Evolutionary conservation across 2,797 vertebrate genomes (phyloP).

Genomic region (Aplochiton taeniatus): DNA sequence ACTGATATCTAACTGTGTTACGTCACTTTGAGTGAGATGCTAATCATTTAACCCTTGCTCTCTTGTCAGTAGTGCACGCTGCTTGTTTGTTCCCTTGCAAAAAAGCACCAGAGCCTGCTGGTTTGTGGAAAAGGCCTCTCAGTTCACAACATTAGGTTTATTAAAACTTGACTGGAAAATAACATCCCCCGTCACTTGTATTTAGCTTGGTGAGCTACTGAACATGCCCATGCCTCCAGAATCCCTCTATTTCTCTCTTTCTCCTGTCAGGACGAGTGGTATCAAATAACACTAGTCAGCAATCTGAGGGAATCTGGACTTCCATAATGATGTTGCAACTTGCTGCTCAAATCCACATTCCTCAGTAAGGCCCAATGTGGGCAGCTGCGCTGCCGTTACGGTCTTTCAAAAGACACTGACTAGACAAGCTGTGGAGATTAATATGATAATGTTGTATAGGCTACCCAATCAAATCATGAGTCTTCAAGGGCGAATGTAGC

Average conservation of each 20-base stretch:
- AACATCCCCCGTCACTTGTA: constrained; percentile 46
- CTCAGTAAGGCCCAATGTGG: constrained; percentile 1
- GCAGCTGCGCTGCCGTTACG: not conserved
- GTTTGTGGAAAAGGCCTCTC: too few relatives aligned
- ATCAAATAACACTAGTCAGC: constrained; percentile 31
- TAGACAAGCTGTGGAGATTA: too few relatives aligned
- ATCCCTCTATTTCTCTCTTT: constrained; percentile 18
- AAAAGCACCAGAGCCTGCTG: not conserved
- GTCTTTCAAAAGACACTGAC: too few relatives aligned
- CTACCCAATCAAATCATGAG: too few relatives aligned
- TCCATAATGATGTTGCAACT: constrained; percentile 27
- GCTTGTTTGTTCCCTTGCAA: constrained; percentile 16
- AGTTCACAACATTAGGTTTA: constrained; percentile 44
- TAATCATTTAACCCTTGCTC: constrained; percentile 64
- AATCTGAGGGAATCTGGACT: constrained; percentile 19
- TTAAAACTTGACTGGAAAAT: constrained; percentile 59
- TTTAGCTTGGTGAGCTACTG: constrained; percentile 27
- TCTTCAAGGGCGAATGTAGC: too few relatives aligned
- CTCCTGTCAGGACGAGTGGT: constrained; percentile 14
- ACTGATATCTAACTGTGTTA: constrained; percentile 47
- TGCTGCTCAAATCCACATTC: constrained; percentile 27
- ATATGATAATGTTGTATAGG: too few relatives aligned
- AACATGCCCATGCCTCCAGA: constrained; percentile 29
- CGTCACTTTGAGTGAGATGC: constrained; percentile 54
- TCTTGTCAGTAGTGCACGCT: constrained; percentile 10